Conservation (phyloP, 2,888 invertebrate genomes). For the Sminthurinus aureus region DNA sequence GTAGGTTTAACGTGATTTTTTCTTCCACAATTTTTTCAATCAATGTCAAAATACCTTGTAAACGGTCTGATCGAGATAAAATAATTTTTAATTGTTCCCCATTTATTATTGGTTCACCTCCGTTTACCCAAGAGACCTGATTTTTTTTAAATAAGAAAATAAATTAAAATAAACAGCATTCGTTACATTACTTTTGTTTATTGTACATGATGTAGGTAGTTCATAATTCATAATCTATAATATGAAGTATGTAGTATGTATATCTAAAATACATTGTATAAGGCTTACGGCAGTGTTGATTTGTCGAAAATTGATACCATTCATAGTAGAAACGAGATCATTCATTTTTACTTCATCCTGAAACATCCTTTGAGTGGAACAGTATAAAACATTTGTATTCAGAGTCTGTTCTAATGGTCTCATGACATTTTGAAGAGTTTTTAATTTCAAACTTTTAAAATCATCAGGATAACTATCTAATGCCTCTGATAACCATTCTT, state of each 20-base stretch:
- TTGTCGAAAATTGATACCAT: constrained; percentile 14
- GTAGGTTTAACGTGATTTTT: not conserved
- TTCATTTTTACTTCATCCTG: constrained; percentile 1
- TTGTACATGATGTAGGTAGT: no score
- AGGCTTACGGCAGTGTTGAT: not conserved
- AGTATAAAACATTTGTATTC: constrained; percentile 18
- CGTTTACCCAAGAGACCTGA: constrained; percentile 10
- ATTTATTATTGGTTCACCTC: not conserved
- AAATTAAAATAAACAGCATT: not conserved
- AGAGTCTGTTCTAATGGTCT: constrained; percentile 23
- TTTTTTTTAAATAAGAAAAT: not conserved
- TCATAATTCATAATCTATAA: no score
- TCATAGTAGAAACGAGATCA: not conserved
- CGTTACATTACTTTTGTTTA: no score
- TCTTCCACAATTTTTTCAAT: constrained; percentile 27
- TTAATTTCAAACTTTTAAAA: not conserved
- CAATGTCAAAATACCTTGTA: not conserved
- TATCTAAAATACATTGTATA: no score
- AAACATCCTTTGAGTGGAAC: constrained; percentile 4
- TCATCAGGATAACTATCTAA: no score
- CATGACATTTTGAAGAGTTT: constrained; percentile 26
- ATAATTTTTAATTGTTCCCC: constrained; percentile 10
- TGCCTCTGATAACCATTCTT: no score
- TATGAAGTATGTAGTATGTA: no score
- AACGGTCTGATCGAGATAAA: constrained; percentile 12